phyloP scores from a whole-genome alignment of 2,888 invertebrate genomes.

The Lycophotia porphyrea region DNA sequence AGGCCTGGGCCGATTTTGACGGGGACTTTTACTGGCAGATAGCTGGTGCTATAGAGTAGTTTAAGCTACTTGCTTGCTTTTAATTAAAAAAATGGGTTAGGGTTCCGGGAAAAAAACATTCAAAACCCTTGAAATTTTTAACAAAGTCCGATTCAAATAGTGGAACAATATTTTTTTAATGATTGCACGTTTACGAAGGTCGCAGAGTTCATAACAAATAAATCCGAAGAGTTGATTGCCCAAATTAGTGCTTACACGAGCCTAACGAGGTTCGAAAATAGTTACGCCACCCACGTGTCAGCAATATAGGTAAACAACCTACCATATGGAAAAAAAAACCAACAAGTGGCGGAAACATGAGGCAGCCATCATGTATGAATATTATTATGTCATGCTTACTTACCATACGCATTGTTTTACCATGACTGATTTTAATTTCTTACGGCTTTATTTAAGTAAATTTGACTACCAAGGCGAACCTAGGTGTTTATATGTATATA shows the following conservation, averaged over 20 bases:
- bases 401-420: background rate
- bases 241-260: slow-evolving; percentile 10
- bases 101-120: background rate
- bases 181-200: background rate
- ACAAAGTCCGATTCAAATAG: background rate
- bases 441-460: background rate
- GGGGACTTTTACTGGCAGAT: background rate
- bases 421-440: slow-evolving; percentile 2
- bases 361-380: background rate
- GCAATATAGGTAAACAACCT: slow-evolving; percentile 26
- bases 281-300: slow-evolving; percentile 34
- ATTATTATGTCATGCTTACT: background rate
- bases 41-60: background rate
- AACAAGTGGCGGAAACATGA: slow-evolving; percentile 5
- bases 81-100: background rate
- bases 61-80: background rate
- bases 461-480: background rate
- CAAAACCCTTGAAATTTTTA: background rate
- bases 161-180: background rate
- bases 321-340: background rate
- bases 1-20: too few species aligned
- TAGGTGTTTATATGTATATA: background rate
- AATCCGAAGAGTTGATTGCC: slow-evolving; percentile 8
- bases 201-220: background rate
- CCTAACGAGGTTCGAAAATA: background rate